Base-by-base conservation (phyloP, 2,888 invertebrate species). In the Cheiracanthium punctorium region DNA sequence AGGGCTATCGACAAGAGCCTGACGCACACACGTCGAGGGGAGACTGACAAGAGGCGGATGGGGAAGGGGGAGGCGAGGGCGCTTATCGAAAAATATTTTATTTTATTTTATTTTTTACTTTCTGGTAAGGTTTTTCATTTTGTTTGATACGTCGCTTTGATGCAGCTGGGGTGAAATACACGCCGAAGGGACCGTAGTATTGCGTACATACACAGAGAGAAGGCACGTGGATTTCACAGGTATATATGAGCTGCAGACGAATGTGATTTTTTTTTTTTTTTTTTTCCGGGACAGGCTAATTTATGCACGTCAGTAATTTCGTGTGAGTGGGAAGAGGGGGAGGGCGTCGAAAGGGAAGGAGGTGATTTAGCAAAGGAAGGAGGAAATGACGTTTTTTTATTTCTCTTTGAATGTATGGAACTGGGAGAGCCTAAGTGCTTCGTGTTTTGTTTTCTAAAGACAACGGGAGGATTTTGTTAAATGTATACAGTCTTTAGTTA, bases 1-100 rank as follows among this genome's bases (percentile, higher is more conserved):
- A 85, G 79, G 69, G 84, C 84, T 85, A 85, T 85, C 84, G 84
- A 85, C 84, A 85, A 69, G 72, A 72, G 64, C 64, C 79, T 85
- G 84, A 85, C 84, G 84, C 84, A 77, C 79, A 77, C 82, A 85
- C 79, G 84, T 85, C 84, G 65, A 48, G 52, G 64, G 43, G 64
- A 85, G 84, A 85, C 84, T 85, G 84, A 85, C 84, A 84, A 74
- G 74, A 64, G 67, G 58, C 41, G 33, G 32, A 48, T 24, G 37
- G 37, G 74, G 65, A 14, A 58, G 24, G 28, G 17, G 20, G 75
- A 17, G 73, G 73, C 28, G 41, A 28, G 58, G 37, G 41, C 48
- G 76, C 67, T 76, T 76, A 77, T 77, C 77, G 70, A 58, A 58
- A n/a, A 58, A 58, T 58, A 58, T 58, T 17, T 58, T 24, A 7